These are phyloP conservation scores for Montipora efflorescens DNA, from an alignment of 64 coral and sea anemone species.

Conservation along the genomic window DNA sequence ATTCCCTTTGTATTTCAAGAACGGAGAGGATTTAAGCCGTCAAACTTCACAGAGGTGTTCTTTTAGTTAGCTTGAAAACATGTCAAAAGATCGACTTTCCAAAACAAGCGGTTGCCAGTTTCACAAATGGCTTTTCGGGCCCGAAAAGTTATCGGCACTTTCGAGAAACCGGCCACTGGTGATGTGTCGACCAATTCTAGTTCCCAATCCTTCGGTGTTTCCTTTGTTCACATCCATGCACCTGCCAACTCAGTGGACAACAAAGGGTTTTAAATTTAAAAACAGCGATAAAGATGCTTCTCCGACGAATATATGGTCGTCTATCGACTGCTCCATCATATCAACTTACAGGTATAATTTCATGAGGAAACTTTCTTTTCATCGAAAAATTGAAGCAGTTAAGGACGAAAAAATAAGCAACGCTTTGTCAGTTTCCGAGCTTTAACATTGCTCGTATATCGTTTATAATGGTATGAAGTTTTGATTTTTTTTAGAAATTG, in stretches of 20 bases:
- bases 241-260: too few species aligned
- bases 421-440: too few species aligned
- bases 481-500: too few species aligned
- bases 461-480: too few species aligned
- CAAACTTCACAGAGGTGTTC: too few species aligned
- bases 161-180: conserved; percentile 13
- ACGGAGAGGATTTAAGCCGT: too few species aligned
- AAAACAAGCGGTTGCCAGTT: too few species aligned
- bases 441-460: too few species aligned
- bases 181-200: not conserved
- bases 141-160: conserved; percentile 9
- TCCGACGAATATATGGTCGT: conserved; percentile 13
- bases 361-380: not conserved
- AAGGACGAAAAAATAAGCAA: not conserved
- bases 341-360: conserved; percentile 1
- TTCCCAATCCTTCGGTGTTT: conserved; percentile 9
- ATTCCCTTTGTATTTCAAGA: too few species aligned
- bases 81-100: too few species aligned
- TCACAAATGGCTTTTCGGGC: not conserved
- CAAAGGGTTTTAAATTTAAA: too few species aligned
- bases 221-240: not conserved
- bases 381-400: not conserved
- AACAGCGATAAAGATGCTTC: not conserved
- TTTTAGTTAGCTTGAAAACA: too few species aligned
- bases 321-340: not conserved